phyloP scores from a whole-genome alignment of 2,113 vertebrate species.

The Thunnus thynnus region DNA sequence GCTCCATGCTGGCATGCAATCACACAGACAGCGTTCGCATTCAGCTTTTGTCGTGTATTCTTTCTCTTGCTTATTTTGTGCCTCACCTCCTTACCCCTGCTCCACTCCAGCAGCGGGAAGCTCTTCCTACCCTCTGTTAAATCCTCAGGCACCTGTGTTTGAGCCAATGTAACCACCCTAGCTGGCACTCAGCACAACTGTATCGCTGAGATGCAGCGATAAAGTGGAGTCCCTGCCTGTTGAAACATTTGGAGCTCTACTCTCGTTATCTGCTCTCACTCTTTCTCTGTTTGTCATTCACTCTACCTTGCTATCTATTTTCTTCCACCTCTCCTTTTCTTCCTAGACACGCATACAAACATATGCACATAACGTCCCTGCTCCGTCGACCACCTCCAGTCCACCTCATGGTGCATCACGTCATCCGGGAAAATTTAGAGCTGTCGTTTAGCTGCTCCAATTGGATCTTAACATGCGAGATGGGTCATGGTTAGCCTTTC shows the following conservation, averaged over 20 bases:
- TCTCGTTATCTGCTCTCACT: conserved; percentile 26
- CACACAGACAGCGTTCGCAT: conserved; percentile 72
- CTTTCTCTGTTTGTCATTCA: neutral
- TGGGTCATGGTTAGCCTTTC: conserved; percentile 65
- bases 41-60: conserved; percentile 72
- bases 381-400: conserved; percentile 38
- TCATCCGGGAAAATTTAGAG: conserved; percentile 71
- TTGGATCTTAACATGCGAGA: conserved; percentile 70
- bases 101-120: conserved; percentile 53
- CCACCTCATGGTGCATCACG: conserved; percentile 44
- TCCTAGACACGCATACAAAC: neutral
- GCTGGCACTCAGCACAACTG: conserved; percentile 45
- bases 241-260: conserved; percentile 41
- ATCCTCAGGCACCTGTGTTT: conserved; percentile 68
- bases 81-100: conserved; percentile 59
- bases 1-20: conserved; percentile 81
- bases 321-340: conserved; percentile 2
- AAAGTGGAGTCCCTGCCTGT: conserved; percentile 24
- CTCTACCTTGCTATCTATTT: neutral
- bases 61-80: conserved; percentile 63
- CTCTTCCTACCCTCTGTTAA: conserved; percentile 65
- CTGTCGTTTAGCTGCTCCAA: conserved; percentile 65
- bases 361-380: conserved; percentile 46
- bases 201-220: conserved; percentile 42
- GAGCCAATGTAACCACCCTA: conserved; percentile 46